Evolutionary conservation across 2,113 vertebrate genomes (phyloP).

Genomic region (Felis catus): DNA sequence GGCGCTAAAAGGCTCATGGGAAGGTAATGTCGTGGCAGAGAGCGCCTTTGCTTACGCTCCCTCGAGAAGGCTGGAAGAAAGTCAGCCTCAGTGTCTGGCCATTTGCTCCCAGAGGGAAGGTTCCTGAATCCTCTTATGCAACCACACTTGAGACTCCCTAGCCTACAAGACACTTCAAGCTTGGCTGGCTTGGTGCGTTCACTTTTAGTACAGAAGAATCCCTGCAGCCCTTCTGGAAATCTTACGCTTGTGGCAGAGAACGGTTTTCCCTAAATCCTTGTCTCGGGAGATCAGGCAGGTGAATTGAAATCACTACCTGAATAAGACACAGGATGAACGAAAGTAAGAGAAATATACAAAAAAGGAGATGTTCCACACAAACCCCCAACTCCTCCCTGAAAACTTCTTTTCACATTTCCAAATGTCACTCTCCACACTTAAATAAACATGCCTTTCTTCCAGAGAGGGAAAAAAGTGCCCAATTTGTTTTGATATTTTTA

Average conservation of each 20-base stretch:
- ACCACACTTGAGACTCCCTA: background rate
- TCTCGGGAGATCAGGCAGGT: background rate
- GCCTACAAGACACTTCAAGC: background rate
- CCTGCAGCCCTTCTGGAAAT: constrained; percentile 33
- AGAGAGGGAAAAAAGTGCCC: background rate
- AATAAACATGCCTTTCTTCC: constrained; percentile 32
- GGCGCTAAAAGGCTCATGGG: background rate
- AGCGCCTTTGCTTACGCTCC: background rate
- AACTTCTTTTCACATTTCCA: constrained; percentile 28
- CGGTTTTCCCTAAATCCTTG: background rate
- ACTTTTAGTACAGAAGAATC: background rate
- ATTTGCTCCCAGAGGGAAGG: background rate
- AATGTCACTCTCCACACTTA: constrained; percentile 28
- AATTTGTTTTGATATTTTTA: constrained; percentile 57
- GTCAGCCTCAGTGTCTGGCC: background rate
- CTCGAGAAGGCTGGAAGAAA: background rate
- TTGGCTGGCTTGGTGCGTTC: background rate
- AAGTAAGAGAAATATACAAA: background rate
- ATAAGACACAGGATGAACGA: background rate
- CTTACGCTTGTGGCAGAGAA: background rate
- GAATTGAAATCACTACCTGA: constrained; percentile 41
- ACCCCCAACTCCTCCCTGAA: background rate
- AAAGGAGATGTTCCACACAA: background rate
- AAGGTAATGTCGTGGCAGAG: background rate
- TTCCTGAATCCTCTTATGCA: background rate